Percentiles rank a stretch among this genome's conserved stretches.
Evolutionary conservation across 2,797 vertebrate species (phyloP).

Genomic region (Silurus aristotelis): DNA sequence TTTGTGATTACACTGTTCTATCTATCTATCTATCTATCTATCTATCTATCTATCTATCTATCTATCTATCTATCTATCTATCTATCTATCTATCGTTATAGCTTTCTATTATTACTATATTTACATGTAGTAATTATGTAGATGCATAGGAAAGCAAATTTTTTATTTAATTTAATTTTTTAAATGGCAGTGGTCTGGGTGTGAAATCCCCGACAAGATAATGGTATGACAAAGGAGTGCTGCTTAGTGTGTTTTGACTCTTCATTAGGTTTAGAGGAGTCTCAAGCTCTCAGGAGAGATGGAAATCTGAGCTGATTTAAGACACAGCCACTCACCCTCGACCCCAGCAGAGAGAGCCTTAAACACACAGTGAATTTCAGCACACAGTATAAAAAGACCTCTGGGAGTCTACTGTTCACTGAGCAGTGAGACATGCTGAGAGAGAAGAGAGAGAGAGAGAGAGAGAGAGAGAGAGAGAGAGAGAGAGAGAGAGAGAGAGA

Average conservation of each 20-base stretch:
- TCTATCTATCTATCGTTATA: neutral
- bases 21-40: neutral
- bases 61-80: neutral
- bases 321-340: constrained; percentile 9
- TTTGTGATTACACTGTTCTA: neutral
- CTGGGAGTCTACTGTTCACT: neutral
- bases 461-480: neutral
- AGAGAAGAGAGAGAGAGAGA: no score
- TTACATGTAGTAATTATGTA: neutral
- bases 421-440: neutral
- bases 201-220: neutral
- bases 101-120: neutral
- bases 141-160: neutral
- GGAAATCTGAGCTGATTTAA: constrained; percentile 16
- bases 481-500: neutral
- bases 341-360: constrained; percentile 15
- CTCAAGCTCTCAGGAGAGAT: constrained; percentile 66
- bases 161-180: neutral
- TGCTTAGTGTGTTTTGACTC: constrained; percentile 61
- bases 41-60: neutral
- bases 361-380: constrained; percentile 18
- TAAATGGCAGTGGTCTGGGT: neutral
- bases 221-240: no score
- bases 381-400: neutral
- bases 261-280: constrained; percentile 72